A percentile compares a stretch with the other conserved stretches of the same genome.
Evolutionary conservation across 2,797 vertebrate species (phyloP).

Genomic region (Hippoglossus hippoglossus): DNA sequence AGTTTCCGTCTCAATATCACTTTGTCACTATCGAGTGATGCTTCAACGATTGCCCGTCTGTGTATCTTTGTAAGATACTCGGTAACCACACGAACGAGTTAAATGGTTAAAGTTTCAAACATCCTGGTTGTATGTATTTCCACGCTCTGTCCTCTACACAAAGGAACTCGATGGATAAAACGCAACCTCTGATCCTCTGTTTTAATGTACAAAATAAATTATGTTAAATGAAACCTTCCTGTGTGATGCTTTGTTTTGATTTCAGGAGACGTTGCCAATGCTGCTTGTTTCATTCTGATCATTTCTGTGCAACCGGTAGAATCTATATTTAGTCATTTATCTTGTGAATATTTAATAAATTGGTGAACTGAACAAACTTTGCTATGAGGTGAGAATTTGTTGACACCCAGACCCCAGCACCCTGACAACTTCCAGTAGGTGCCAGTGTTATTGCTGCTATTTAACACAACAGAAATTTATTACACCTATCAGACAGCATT

Average conservation of each 20-base stretch:
- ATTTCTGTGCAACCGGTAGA: background rate
- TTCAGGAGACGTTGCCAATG: too few relatives aligned
- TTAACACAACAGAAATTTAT: too few relatives aligned
- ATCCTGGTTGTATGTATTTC: slow-evolving; percentile 38
- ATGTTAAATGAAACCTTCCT: slow-evolving; percentile 63
- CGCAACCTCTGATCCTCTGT: slow-evolving; percentile 59
- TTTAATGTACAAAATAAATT: slow-evolving; percentile 86
- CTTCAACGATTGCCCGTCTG: slow-evolving; percentile 26
- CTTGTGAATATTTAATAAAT: slow-evolving; percentile 75
- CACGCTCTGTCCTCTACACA: slow-evolving; percentile 17
- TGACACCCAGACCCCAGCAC: too few relatives aligned
- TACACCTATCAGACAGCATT: too few relatives aligned
- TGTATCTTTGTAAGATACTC: slow-evolving; percentile 66
- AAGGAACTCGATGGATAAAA: slow-evolving; percentile 32
- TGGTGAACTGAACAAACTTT: slow-evolving; percentile 32
- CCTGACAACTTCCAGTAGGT: too few relatives aligned
- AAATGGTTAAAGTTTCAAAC: slow-evolving; percentile 47
- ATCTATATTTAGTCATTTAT: background rate
- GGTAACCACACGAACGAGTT: slow-evolving; percentile 28
- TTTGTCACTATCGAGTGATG: slow-evolving; percentile 11
- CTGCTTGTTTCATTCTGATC: slow-evolving; percentile 12
- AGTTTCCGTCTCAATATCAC: slow-evolving; percentile 20
- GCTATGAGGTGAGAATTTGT: too few relatives aligned
- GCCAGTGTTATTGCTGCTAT: too few relatives aligned
- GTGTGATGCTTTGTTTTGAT: slow-evolving; percentile 21